Percentiles rank a stretch among this genome's conserved stretches.
Evolutionary conservation across 2,113 vertebrate genomes (phyloP).

Genomic region (Rousettus leschenaultii): DNA sequence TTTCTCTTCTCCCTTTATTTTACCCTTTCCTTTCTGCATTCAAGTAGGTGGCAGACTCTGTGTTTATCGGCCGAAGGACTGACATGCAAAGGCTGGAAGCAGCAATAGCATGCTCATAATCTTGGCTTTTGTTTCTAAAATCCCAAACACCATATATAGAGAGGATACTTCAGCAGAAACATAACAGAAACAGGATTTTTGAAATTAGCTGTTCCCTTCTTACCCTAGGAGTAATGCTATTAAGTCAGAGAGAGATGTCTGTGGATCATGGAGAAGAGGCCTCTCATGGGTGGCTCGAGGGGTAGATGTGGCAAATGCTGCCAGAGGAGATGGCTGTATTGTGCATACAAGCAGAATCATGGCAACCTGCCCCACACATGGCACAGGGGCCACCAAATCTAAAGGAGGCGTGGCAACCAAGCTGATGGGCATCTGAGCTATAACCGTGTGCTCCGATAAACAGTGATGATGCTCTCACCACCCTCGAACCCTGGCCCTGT

Average conservation of each 20-base stretch:
- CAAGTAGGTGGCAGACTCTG: neutral
- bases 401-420: neutral
- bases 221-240: neutral
- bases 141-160: neutral
- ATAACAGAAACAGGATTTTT: neutral
- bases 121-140: slow-evolving; percentile 28
- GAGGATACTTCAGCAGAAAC: neutral
- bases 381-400: neutral
- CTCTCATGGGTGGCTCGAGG: neutral
- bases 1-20: neutral
- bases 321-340: neutral
- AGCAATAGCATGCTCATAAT: neutral
- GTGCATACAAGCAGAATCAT: neutral
- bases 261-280: neutral
- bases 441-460: too few species aligned
- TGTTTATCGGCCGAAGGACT: neutral
- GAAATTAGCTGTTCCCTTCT: neutral
- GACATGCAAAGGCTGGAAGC: neutral
- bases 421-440: neutral
- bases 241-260: neutral
- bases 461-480: neutral
- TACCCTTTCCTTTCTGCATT: slow-evolving; percentile 13
- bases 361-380: neutral
- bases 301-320: neutral
- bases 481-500: too few species aligned